Base-by-base conservation (phyloP, 2,888 invertebrate species). In the Erannis defoliaria region DNA sequence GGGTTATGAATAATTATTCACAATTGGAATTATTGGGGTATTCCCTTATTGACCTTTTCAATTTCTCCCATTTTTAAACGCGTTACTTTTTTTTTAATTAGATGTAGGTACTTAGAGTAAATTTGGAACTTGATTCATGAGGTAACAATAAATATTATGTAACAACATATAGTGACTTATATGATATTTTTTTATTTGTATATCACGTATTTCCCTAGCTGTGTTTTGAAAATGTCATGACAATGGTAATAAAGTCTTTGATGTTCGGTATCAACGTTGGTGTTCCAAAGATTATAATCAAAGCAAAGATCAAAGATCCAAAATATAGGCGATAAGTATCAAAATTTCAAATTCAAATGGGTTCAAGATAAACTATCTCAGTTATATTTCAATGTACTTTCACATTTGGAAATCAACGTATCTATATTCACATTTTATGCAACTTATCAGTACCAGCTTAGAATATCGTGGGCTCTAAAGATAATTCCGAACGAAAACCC, bases 401-500 rank as follows among this genome's bases (percentile, higher is more conserved):
- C 43, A 40, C 53, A 49, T 60, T 60, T 53, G 48, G 40, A 55
- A 64, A 56, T 54, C 37, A 53, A 37, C 53, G 16, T 33, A 64
- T 60, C 60, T 35, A 53, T 64, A 64, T 64, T 60, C 64, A 35
- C 35, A 56, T 64, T 59, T 53, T 55, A 56, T 64, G 64, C 56
- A 64, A 60, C 43, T 50, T 55, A 60, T 55, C 56, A 40, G 59
- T 51, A 35, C 37, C 53, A 40, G 23, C 35, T 50, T 56, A 56
- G 46, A 49, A 60, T 60, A 55, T 58, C 57, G 55, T 55, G 37
- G 56, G 56, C 33, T 64, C 67, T 66, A 63, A 69, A 71, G 69
- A 68, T 64, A 62, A 68, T 68, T 66, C 64, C 51, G 57, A 65
- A 57, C 62, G 56, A 70, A 72, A 77, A 73, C 66, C 65, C 64